phyloP scores from a whole-genome alignment of 2,113 vertebrate genomes.

The Oxyruncus cristatus region DNA sequence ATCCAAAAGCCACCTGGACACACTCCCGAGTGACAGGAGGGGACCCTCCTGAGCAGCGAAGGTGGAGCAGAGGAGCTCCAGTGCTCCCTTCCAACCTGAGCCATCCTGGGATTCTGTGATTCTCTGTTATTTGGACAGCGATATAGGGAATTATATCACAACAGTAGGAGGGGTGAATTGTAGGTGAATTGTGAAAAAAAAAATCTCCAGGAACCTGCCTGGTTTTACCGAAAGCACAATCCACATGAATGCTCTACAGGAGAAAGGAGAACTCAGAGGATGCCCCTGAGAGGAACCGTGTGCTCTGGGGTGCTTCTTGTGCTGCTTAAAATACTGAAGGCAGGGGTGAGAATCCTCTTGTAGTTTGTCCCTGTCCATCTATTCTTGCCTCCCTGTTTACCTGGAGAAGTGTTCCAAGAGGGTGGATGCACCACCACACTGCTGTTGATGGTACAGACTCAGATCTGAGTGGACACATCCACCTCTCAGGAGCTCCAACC shows the following conservation, averaged over 20 bases:
- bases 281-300: neutral
- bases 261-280: neutral
- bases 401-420: neutral
- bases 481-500: neutral
- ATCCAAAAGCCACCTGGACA: neutral
- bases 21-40: neutral
- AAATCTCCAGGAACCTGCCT: neutral
- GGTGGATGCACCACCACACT: accelerated
- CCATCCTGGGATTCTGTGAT: neutral
- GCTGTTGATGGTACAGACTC: neutral
- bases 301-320: neutral
- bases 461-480: too few species aligned
- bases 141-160: neutral
- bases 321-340: neutral
- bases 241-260: neutral
- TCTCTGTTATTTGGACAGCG: neutral
- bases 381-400: neutral
- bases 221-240: neutral
- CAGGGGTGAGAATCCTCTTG: neutral
- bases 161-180: neutral
- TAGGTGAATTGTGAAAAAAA: neutral
- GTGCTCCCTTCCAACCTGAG: neutral
- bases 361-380: neutral
- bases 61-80: neutral
- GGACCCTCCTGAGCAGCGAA: neutral